Conservation (phyloP, 2,888 invertebrate species). For the Hofmannophila pseudospretella region DNA sequence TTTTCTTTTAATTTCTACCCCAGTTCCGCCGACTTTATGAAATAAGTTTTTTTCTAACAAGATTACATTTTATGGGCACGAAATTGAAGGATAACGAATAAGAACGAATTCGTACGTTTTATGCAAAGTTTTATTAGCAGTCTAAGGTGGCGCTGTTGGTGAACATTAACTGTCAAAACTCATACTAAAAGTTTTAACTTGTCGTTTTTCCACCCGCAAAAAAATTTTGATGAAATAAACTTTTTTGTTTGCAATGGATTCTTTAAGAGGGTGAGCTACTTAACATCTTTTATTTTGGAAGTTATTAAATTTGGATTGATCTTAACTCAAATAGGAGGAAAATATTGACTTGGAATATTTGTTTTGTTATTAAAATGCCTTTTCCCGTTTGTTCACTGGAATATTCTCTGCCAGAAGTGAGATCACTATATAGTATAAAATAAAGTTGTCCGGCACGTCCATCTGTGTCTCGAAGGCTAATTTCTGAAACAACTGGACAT, state of each 20-base stretch:
- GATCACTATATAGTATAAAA: too few species aligned
- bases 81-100: conserved; percentile 59
- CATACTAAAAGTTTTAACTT: neutral
- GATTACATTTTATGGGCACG: conserved; percentile 68
- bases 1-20: conserved; percentile 58
- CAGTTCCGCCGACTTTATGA: conserved; percentile 53
- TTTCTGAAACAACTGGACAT: too few species aligned
- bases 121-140: neutral
- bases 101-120: too few species aligned
- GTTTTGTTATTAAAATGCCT: too few species aligned
- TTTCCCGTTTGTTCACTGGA: too few species aligned
- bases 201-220: neutral
- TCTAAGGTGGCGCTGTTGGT: neutral
- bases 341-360: conserved; percentile 1
- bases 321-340: conserved; percentile 6
- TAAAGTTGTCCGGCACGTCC: too few species aligned
- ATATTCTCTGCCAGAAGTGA: too few species aligned
- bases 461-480: too few species aligned
- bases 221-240: conserved; percentile 22
- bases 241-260: conserved; percentile 36
- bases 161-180: neutral
- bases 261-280: conserved; percentile 42
- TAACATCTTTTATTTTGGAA: conserved; percentile 32
- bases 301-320: conserved; percentile 14
- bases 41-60: conserved; percentile 72